Evolutionary conservation across 2,113 vertebrate species (phyloP).

Genomic region (Paralichthys olivaceus): DNA sequence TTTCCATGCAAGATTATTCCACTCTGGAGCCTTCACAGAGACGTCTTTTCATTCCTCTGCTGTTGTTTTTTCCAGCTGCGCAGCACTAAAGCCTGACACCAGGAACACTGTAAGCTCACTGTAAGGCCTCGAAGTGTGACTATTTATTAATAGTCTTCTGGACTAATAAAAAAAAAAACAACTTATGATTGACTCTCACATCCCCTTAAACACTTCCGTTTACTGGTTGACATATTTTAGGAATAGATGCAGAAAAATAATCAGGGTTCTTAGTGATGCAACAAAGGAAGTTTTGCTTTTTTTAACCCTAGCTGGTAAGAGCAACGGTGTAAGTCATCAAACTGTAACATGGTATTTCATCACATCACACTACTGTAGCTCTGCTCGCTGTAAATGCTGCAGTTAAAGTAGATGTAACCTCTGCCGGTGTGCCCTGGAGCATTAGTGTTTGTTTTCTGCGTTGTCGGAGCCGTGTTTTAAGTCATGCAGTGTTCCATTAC

Average conservation of each 20-base stretch:
- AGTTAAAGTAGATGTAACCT: constrained; percentile 10
- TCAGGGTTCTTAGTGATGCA: neutral
- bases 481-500: constrained; percentile 56
- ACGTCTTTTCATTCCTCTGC: constrained; percentile 74
- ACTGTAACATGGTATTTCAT: constrained; percentile 2
- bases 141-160: constrained; percentile 8
- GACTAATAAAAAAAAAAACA: neutral
- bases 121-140: constrained; percentile 18
- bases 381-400: constrained; percentile 1
- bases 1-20: constrained; percentile 62
- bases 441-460: neutral
- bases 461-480: constrained; percentile 57
- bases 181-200: neutral
- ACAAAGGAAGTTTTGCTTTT: constrained; percentile 5
- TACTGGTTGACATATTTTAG: neutral
- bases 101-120: constrained; percentile 43
- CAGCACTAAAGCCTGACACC: constrained; percentile 60
- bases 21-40: constrained; percentile 67
- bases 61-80: constrained; percentile 80
- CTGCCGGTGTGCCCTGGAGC: neutral
- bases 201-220: neutral
- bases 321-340: neutral
- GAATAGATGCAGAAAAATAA: neutral
- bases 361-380: neutral
- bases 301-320: neutral